phyloP scores from a whole-genome alignment of 1,140 invertebrate species.

The Macrobrachium rosenbergii region DNA sequence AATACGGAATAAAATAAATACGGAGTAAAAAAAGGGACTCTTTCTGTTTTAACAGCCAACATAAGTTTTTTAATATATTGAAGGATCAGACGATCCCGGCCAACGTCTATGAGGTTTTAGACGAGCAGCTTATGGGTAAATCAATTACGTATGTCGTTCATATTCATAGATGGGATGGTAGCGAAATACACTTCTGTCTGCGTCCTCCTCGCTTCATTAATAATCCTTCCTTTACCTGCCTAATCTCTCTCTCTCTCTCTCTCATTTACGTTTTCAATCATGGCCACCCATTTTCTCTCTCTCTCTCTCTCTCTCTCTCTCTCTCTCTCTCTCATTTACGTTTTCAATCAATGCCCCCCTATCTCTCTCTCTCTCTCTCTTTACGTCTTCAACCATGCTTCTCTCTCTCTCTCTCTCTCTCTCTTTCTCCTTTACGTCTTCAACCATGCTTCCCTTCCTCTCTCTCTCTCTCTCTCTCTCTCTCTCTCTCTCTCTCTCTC shows the following conservation, averaged over 20 bases:
- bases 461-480: conserved; percentile 32
- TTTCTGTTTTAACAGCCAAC: too few relatives aligned
- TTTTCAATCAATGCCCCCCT: too few relatives aligned
- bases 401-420: conserved; percentile 32
- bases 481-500: conserved; percentile 18
- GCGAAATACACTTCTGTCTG: not conserved
- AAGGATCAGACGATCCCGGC: too few relatives aligned
- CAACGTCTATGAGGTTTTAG: too few relatives aligned
- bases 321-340: not conserved
- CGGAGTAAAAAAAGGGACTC: too few relatives aligned
- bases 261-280: too few relatives aligned
- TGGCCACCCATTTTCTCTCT: too few relatives aligned
- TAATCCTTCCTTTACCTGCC: not conserved
- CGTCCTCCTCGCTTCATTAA: not conserved
- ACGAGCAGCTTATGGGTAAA: not conserved
- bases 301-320: conserved; percentile 34
- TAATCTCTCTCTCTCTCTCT: conserved; percentile 14
- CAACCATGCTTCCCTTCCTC: too few relatives aligned
- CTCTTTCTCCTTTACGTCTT: not conserved
- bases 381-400: too few relatives aligned
- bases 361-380: conserved; percentile 6
- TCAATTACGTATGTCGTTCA: not conserved
- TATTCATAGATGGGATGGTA: too few relatives aligned
- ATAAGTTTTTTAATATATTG: too few relatives aligned
- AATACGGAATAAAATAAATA: too few relatives aligned